Percentiles rank a stretch among this genome's conserved stretches.
phyloP scores from a whole-genome alignment of 2,888 invertebrate species.

The Noctua janthina region DNA sequence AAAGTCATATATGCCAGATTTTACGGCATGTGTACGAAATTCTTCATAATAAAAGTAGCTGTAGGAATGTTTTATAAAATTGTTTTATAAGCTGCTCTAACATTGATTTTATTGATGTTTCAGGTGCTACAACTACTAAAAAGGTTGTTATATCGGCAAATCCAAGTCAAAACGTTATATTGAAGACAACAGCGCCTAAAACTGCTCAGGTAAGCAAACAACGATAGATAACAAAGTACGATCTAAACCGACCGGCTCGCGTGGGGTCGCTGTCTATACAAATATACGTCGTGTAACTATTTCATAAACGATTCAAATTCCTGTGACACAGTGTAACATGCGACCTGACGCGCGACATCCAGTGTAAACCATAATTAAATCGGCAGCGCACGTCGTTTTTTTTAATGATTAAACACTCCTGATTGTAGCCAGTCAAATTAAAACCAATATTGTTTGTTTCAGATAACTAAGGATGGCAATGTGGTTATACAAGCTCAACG shows the following conservation, averaged over 20 bases:
- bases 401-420: not conserved
- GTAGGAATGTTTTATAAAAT: not conserved
- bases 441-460: slow-evolving; percentile 9
- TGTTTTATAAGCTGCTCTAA: not conserved
- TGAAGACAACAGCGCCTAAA: slow-evolving; percentile 79
- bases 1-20: not conserved
- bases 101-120: slow-evolving; percentile 23
- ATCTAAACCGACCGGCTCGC: not conserved
- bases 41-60: not conserved
- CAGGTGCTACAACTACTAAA: slow-evolving; percentile 73
- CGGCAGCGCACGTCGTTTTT: not conserved
- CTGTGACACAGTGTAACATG: not conserved
- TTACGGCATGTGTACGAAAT: not conserved
- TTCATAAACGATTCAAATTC: not conserved
- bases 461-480: slow-evolving; percentile 78
- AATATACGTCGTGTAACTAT: not conserved
- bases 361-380: not conserved
- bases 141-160: slow-evolving; percentile 80
- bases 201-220: slow-evolving; percentile 72
- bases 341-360: not conserved
- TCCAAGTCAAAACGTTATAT: slow-evolving; percentile 78
- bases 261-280: not conserved
- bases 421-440: not conserved
- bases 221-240: not conserved
- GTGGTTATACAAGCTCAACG: slow-evolving; percentile 75